These are phyloP conservation scores for Luperina nickerlii DNA, from an alignment of 2,888 invertebrate species.

Conservation along the genomic window DNA sequence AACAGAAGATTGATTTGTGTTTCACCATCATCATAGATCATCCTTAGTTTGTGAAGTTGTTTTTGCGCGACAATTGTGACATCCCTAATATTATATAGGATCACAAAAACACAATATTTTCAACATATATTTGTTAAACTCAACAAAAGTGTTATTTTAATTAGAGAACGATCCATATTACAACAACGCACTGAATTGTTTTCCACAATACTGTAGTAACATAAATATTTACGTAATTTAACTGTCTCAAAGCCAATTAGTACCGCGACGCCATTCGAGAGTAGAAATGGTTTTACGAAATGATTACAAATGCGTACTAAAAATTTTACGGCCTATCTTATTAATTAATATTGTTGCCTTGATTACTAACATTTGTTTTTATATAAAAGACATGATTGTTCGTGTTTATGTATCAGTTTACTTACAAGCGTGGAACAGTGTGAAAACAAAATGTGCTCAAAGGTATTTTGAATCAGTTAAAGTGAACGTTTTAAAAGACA, in stretches of 20 bases:
- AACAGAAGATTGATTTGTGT: background rate
- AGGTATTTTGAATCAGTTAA: slow-evolving; percentile 34
- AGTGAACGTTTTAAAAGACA: slow-evolving; percentile 3
- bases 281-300: slow-evolving; percentile 57
- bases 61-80: background rate
- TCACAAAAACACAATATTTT: background rate
- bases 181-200: background rate
- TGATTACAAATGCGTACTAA: slow-evolving; percentile 43
- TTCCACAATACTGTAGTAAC: background rate
- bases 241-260: slow-evolving; percentile 40
- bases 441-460: slow-evolving; percentile 43
- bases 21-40: background rate
- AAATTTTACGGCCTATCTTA: slow-evolving; percentile 43
- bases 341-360: slow-evolving; percentile 49
- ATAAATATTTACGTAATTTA: slow-evolving; percentile 35
- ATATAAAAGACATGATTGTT: slow-evolving; percentile 54
- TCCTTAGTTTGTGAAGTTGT: background rate
- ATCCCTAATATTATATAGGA: background rate
- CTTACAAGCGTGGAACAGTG: slow-evolving; percentile 23
- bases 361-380: slow-evolving; percentile 56
- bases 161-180: background rate
- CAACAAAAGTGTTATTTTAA: background rate
- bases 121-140: background rate
- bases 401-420: slow-evolving; percentile 47
- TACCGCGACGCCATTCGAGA: slow-evolving; percentile 12